Percentiles rank a stretch among this genome's conserved stretches.
Evolutionary conservation across 2,113 vertebrate genomes (phyloP).

Genomic region (Microtus pennsylvanicus): DNA sequence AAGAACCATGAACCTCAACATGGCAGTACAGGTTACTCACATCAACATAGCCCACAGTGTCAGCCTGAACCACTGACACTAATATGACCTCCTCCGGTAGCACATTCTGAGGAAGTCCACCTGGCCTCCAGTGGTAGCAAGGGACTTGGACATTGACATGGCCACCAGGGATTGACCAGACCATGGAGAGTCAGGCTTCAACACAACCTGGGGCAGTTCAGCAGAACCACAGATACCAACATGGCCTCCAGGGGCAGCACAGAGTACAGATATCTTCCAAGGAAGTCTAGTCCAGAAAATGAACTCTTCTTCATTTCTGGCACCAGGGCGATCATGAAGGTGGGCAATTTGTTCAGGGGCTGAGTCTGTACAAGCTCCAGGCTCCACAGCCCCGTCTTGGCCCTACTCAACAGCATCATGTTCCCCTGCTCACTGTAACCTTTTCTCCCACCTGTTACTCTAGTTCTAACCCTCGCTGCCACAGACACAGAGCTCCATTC

Average conservation of each 20-base stretch:
- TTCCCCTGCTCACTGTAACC: background rate
- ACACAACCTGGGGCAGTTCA: background rate
- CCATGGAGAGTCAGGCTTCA: too few species aligned
- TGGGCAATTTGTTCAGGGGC: background rate
- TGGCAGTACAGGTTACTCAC: background rate
- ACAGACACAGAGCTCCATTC: background rate
- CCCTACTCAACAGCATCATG: background rate
- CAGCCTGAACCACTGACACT: background rate
- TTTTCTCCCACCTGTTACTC: background rate
- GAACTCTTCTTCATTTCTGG: background rate
- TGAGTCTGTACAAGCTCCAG: background rate
- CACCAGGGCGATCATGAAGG: background rate
- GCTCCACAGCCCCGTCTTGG: background rate
- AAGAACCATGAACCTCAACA: background rate
- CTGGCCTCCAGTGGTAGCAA: background rate
- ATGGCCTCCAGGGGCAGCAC: background rate
- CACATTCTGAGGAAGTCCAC: background rate
- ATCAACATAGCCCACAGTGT: background rate
- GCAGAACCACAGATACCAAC: background rate
- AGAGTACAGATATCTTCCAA: background rate
- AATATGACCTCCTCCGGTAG: background rate
- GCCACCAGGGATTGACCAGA: background rate
- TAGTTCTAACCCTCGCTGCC: background rate
- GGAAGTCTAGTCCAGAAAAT: background rate
- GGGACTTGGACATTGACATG: background rate